Base-by-base conservation (phyloP, 2,797 vertebrate species). In the Merluccius polli region DNA sequence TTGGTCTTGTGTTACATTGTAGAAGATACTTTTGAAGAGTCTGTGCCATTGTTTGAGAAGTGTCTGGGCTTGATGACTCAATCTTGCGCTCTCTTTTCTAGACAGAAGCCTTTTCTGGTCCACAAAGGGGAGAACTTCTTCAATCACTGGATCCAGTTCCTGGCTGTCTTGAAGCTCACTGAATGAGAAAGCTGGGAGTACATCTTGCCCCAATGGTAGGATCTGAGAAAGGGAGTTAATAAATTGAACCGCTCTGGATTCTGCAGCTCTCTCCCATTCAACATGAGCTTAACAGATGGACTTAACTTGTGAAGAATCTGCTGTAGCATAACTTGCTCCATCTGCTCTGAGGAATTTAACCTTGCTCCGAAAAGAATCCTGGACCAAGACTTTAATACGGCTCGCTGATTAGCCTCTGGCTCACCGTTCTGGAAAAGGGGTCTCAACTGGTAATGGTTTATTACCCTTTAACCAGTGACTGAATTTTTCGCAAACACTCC, bases 1-100 rank as follows among this genome's bases (percentile, higher is more conserved):
- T 35, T 35, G 33, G 33, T 35, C 33, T 35, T 35, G 3, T 35
- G 33, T 35, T 35, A 35, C 8, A 3, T 8, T 35, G 8, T 35
- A 35, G 8, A 35, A 35, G 33, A 63, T 41, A 78, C 72, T 78
- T 78, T 70, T n/a, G n/a, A n/a, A n/a, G 9, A 78, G 29, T 1
- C 31, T 12, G 29, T 78, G 31, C 76, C 76, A 78, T 24, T 78
- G 76, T 38, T 78, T 78, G 24, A n/a, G 24, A 10, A 78, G 38
- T 48, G n/a, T 44, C 29, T 65, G n/a, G n/a, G n/a, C n/a, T n/a
- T n/a, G n/a, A n/a, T n/a, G n/a, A n/a, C n/a, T n/a, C 27, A 69
- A 67, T 9, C 59, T 31, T 11, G 16, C 21, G 32, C 68, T 75
- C 73, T 38, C 74, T 38, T 65, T 30, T 8, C 78, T 70, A 70